Base-by-base conservation (phyloP, 2,797 vertebrate species). In the Sebastes trivittatus region DNA sequence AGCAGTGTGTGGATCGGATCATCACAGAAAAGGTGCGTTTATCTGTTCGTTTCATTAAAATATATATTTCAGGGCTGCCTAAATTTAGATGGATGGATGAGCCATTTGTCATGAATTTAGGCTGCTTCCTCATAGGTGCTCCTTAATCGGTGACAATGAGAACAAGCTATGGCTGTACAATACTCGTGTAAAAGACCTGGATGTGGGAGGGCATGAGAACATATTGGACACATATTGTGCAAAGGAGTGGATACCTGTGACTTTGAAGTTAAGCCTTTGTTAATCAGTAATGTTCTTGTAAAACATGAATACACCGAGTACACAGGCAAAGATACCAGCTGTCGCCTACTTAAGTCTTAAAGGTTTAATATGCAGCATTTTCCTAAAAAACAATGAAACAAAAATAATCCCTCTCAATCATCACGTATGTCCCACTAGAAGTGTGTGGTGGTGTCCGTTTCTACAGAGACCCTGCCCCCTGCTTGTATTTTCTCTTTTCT, bases 21-120 rank as follows among this genome's bases (percentile, higher is more conserved):
- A 99, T 99, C 92, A 99, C 98, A 25, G 98, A 99, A 92, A 99
- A 99, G 98, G 98, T 99, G 92, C 52, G 65, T 29, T 74, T 72
- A 49, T 72, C 18, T 68, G 6, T 80, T 25, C 23, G 13, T 74
- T 74, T 18, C 7, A 59, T 14, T 38, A 5, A 38, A 38, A 38
- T 38, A 6, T 38, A 38, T 38, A 38, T 38, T 14, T 38, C 36
- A 38, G 36, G 36, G 36, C 36, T 38, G 36, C 36, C 5, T 10
- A 8, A 42, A 70, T 75, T 38, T 75, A n/a, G 84, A 58, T 70
- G 75, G 22, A 73, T 77, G 34, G 60, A 55, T 76, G 46, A 75
- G 18, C 49, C 27, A 32, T 89, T 85, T 73, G 52, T 78, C 72
- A 69, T 82, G 30, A 54, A 78, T 34, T 56, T 63, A 1, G 22